phyloP scores from a whole-genome alignment of 2,888 invertebrate species.

The Branchellion lobata region DNA sequence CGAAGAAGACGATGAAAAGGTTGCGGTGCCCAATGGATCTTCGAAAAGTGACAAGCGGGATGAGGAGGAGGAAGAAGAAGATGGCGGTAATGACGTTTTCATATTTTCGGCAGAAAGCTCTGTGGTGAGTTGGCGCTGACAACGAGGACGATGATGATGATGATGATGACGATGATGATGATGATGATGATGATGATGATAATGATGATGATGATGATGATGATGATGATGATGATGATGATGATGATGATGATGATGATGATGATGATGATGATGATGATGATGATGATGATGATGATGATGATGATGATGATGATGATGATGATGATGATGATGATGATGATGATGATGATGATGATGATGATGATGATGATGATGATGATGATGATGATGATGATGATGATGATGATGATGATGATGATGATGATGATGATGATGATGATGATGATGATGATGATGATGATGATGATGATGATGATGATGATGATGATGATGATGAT shows the following conservation, averaged over 20 bases:
- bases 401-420: conserved; percentile 9
- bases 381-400: not conserved
- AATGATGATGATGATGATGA: conserved; percentile 27
- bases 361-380: not conserved
- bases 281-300: conserved; percentile 15
- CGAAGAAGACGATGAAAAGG: not conserved
- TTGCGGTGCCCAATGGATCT: not conserved
- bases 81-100: too few species aligned
- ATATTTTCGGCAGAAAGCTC: not conserved
- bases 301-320: conserved; percentile 1
- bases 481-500: conserved; percentile 29
- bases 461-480: conserved; percentile 29
- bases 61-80: not conserved
- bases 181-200: conserved; percentile 29
- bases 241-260: conserved; percentile 29
- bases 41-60: not conserved
- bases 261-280: conserved; percentile 13
- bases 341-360: not conserved
- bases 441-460: conserved; percentile 29
- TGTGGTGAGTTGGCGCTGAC: not conserved
- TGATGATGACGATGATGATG: conserved; percentile 2
- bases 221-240: conserved; percentile 29
- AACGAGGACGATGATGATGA: not conserved
- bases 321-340: not conserved
- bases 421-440: conserved; percentile 29